Evolutionary conservation across 2,797 vertebrate species (phyloP).

Genomic region (Cephalopachus bancanus): DNA sequence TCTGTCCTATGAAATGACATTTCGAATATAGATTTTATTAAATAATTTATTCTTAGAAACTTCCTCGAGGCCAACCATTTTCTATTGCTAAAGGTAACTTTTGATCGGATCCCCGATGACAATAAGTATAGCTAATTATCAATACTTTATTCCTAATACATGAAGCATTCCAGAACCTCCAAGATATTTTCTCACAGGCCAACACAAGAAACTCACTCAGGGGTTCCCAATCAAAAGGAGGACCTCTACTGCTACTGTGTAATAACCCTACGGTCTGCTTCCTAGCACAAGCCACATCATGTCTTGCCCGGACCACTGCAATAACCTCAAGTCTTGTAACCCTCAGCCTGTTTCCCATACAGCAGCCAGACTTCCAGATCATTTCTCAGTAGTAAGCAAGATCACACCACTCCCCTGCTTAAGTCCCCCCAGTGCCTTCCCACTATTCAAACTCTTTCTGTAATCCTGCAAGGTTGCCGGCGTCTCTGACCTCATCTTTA

Average conservation of each 20-base stretch:
- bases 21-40: not conserved
- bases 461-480: not conserved
- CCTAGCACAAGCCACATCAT: accelerated
- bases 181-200: not conserved
- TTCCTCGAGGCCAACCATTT: not conserved
- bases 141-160: not conserved
- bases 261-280: not conserved
- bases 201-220: not conserved
- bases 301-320: not conserved
- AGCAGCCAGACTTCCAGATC: not conserved
- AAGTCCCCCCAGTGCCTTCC: not conserved
- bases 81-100: not conserved
- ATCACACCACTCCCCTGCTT: not conserved
- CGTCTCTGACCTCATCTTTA: not conserved
- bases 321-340: no score
- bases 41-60: not conserved
- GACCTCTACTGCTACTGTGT: not conserved
- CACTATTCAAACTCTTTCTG: not conserved
- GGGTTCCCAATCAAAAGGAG: not conserved
- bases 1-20: not conserved
- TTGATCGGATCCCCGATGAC: not conserved
- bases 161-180: not conserved
- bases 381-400: not conserved
- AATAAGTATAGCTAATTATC: not conserved
- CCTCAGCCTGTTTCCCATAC: not conserved